These are phyloP conservation scores for Nylanderia fulva DNA, from an alignment of 1,140 invertebrate genomes.

Conservation along the genomic window DNA sequence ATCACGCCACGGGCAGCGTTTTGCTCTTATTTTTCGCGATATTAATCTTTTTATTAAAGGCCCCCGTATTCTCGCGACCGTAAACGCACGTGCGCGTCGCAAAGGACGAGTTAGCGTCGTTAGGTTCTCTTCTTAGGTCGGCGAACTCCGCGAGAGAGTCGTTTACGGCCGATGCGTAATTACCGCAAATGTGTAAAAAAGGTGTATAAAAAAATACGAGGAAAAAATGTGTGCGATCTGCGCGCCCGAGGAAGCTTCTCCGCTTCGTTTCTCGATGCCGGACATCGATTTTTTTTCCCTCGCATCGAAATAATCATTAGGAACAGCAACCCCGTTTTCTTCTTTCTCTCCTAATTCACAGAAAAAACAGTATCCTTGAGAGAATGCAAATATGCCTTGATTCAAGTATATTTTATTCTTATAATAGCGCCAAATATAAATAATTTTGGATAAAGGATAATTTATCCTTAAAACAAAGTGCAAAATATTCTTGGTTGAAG, in stretches of 20 bases:
- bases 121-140: conserved; percentile 7
- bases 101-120: conserved; percentile 13
- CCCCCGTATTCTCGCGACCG: neutral
- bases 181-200: neutral
- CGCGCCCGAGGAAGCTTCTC: no score
- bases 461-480: no score
- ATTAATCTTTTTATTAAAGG: conserved; percentile 62
- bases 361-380: no score
- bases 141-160: neutral
- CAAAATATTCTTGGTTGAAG: no score
- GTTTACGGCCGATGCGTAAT: conserved; percentile 37
- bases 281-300: neutral
- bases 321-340: neutral
- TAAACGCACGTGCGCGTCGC: conserved; percentile 15
- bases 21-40: conserved; percentile 59
- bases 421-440: no score
- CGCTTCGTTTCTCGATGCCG: neutral
- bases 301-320: conserved; percentile 38
- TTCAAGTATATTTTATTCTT: no score
- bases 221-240: neutral
- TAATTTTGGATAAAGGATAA: no score
- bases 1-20: conserved; percentile 52
- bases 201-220: no score
- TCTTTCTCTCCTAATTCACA: conserved; percentile 27
- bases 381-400: no score